Percentiles rank a stretch among this genome's conserved stretches.
phyloP scores from a whole-genome alignment of 2,113 vertebrate genomes.

The Caranx ignobilis region DNA sequence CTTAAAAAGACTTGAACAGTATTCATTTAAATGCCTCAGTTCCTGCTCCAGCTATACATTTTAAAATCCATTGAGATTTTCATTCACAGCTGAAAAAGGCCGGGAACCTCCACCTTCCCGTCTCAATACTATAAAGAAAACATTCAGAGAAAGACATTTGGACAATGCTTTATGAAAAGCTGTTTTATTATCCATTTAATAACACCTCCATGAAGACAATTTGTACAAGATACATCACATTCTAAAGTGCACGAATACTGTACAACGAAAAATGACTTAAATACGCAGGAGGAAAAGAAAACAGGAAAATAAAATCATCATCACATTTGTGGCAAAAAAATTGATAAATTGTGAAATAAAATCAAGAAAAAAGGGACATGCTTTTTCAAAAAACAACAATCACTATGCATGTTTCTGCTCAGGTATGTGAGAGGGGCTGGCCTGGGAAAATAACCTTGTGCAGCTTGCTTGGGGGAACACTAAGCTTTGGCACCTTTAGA shows the following conservation, averaged over 20 bases:
- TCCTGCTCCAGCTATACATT: neutral
- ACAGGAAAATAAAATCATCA: neutral
- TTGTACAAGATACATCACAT: conserved; percentile 95
- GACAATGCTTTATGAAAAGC: conserved; percentile 83
- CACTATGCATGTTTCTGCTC: conserved; percentile 79
- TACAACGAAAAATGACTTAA: conserved; percentile 86
- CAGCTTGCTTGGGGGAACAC: conserved; percentile 86
- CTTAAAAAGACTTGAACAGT: neutral
- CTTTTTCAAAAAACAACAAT: conserved; percentile 80
- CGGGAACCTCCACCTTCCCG: neutral
- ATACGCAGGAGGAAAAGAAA: conserved; percentile 81
- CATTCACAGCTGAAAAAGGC: neutral
- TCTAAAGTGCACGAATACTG: conserved; percentile 93
- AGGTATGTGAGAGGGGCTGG: conserved; percentile 76
- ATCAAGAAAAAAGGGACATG: conserved; percentile 78
- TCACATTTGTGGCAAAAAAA: conserved; percentile 75
- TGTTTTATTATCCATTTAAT: conserved; percentile 86
- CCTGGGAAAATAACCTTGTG: conserved; percentile 79
- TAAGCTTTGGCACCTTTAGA: conserved; percentile 96
- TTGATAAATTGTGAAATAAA: conserved; percentile 69
- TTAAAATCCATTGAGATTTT: neutral
- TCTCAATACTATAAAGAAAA: conserved; percentile 33
- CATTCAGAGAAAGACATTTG: conserved; percentile 50
- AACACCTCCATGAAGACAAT: conserved; percentile 87
- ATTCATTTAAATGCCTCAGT: neutral